Evolutionary conservation across 2,113 vertebrate species (phyloP).

Genomic region (Nannobrachium achirus): DNA sequence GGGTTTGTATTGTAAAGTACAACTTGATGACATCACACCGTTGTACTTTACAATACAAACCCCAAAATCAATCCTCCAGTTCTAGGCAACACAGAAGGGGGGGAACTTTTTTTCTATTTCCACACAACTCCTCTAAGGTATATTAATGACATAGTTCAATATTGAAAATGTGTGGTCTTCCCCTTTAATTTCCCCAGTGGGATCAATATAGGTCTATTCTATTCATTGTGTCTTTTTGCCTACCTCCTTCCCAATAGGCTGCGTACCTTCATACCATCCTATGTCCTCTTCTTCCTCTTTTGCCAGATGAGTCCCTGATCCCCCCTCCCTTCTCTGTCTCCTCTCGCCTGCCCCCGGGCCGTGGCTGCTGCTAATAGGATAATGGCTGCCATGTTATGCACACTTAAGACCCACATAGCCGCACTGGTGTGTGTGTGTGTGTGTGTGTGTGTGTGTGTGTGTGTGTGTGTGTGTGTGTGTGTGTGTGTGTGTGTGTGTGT

Average conservation of each 20-base stretch:
- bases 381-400: slow-evolving; percentile 82
- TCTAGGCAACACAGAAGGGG: too few relatives aligned
- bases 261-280: slow-evolving; percentile 5
- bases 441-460: slow-evolving; percentile 10
- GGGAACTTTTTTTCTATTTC: too few relatives aligned
- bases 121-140: too few relatives aligned
- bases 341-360: slow-evolving; percentile 53
- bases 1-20: too few relatives aligned
- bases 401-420: slow-evolving; percentile 70
- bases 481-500: slow-evolving; percentile 22
- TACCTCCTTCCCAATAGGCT: background rate
- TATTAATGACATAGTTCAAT: too few relatives aligned
- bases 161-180: too few relatives aligned
- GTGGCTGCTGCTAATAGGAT: slow-evolving; percentile 77
- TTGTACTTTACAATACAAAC: too few relatives aligned
- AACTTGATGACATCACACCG: too few relatives aligned
- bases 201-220: too few relatives aligned
- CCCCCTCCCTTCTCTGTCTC: slow-evolving; percentile 12
- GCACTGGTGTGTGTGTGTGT: slow-evolving; percentile 42
- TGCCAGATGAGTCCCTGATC: slow-evolving; percentile 26
- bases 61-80: too few relatives aligned
- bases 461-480: slow-evolving; percentile 24
- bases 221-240: too few relatives aligned
- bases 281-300: slow-evolving; percentile 18
- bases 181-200: too few relatives aligned